These are phyloP conservation scores for Sarcophaga caerulescens DNA, from an alignment of 2,888 invertebrate species.

Conservation along the genomic window DNA sequence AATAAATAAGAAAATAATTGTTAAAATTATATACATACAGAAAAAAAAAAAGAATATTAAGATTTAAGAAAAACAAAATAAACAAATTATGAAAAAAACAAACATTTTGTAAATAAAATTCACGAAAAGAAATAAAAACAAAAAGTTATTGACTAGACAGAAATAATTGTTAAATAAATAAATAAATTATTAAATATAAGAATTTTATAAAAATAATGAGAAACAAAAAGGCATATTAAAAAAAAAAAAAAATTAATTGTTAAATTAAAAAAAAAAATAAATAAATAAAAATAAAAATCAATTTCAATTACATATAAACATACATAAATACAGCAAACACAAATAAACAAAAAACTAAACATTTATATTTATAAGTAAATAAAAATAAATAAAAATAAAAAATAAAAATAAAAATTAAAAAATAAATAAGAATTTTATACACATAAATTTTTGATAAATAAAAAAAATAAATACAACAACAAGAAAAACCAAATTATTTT, in stretches of 20 bases:
- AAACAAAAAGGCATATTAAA: slow-evolving; percentile 32
- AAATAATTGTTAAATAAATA: slow-evolving; percentile 55
- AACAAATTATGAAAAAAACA: neutral
- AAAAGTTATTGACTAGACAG: slow-evolving; percentile 37
- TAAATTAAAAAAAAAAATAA: slow-evolving; percentile 11
- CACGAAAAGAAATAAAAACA: slow-evolving; percentile 49
- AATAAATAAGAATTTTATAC: slow-evolving; percentile 61
- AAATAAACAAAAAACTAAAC: slow-evolving; percentile 7
- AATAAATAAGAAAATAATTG: neutral
- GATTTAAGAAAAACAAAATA: neutral
- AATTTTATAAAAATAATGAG: slow-evolving; percentile 58
- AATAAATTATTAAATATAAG: slow-evolving; percentile 52
- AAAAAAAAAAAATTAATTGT: slow-evolving; percentile 53
- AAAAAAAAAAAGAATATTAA: neutral
- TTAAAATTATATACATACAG: slow-evolving; percentile 15
- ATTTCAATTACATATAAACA: neutral
- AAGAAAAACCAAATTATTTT: neutral
- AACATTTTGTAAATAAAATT: slow-evolving; percentile 51
- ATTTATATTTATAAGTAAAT: slow-evolving; percentile 25
- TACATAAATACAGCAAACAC: neutral
- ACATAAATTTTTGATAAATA: slow-evolving; percentile 65
- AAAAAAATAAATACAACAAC: slow-evolving; percentile 12
- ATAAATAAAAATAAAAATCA: slow-evolving; percentile 39
- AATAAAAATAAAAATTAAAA: slow-evolving; percentile 27
- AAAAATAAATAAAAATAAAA: slow-evolving; percentile 11